phyloP scores from a whole-genome alignment of 2,888 invertebrate genomes.

The Oscheius sp. region DNA sequence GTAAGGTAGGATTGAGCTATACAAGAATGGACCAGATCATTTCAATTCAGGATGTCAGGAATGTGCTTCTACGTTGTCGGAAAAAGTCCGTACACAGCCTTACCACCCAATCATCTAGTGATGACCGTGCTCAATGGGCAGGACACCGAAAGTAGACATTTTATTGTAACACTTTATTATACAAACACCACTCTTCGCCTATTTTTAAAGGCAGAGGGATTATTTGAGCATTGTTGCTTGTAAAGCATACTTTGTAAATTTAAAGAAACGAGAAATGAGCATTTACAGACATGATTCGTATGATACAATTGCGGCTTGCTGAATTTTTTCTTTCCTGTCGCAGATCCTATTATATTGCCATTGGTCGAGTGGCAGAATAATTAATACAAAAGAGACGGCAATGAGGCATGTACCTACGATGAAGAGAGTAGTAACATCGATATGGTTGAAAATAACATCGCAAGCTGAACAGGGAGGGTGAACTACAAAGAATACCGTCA shows the following conservation, averaged over 20 bases:
- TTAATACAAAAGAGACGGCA: conserved; percentile 55
- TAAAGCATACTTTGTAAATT: neutral
- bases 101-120: neutral
- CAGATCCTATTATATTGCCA: conserved; percentile 14
- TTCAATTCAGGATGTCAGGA: neutral
- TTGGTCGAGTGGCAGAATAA: conserved; percentile 48
- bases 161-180: neutral
- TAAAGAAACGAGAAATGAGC: neutral
- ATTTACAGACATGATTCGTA: neutral
- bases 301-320: neutral
- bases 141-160: conserved; percentile 8
- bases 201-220: too few species aligned
- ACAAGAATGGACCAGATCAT: neutral
- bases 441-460: conserved; percentile 56
- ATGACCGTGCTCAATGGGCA: neutral
- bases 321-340: conserved; percentile 7
- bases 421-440: conserved; percentile 44
- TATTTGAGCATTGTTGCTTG: conserved; percentile 2
- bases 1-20: neutral
- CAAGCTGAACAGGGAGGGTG: conserved; percentile 40
- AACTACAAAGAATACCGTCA: conserved; percentile 16
- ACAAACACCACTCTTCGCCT: too few species aligned
- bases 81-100: neutral
- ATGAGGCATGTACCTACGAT: conserved; percentile 52
- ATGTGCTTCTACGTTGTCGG: neutral